phyloP scores from a whole-genome alignment of 2,797 vertebrate genomes.

The Austrolebias charrua region DNA sequence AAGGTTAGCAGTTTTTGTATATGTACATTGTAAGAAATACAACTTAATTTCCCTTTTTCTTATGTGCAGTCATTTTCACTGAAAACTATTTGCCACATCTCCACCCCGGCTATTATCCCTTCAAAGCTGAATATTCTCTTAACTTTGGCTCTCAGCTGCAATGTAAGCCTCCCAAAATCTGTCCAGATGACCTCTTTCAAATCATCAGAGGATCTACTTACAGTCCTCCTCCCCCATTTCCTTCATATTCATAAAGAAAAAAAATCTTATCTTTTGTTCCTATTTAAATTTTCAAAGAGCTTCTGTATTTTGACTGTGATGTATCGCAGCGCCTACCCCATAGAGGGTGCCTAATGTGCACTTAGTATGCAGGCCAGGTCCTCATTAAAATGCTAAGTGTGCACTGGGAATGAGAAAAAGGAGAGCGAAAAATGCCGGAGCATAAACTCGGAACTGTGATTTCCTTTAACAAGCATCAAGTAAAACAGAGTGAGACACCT shows the following conservation, averaged over 20 bases:
- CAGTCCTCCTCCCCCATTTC: not conserved
- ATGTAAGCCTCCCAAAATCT: constrained; percentile 22
- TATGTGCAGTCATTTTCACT: constrained; percentile 36
- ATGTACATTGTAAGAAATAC: constrained; percentile 8
- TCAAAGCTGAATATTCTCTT: constrained; percentile 11
- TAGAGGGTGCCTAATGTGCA: constrained; percentile 69
- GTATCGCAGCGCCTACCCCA: constrained; percentile 57
- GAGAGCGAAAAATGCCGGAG: constrained; percentile 25
- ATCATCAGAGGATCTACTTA: constrained; percentile 46
- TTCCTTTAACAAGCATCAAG: constrained; percentile 52
- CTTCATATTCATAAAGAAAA: constrained; percentile 26
- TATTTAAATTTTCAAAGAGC: constrained; percentile 68
- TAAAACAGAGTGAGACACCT: constrained; percentile 43
- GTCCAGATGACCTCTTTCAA: constrained; percentile 46
- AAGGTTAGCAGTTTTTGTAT: no score
- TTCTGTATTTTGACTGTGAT: constrained; percentile 65
- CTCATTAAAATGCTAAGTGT: constrained; percentile 76
- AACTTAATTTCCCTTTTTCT: constrained; percentile 9
- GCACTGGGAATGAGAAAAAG: constrained; percentile 54
- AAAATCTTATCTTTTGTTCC: constrained; percentile 62
- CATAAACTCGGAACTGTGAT: constrained; percentile 75
- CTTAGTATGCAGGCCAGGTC: constrained; percentile 71
- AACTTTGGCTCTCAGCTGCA: constrained; percentile 3
- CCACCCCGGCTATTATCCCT: constrained; percentile 41
- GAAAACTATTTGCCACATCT: constrained; percentile 47